Conservation (phyloP, 2,888 invertebrate species). For the Capitulum mitella region DNA sequence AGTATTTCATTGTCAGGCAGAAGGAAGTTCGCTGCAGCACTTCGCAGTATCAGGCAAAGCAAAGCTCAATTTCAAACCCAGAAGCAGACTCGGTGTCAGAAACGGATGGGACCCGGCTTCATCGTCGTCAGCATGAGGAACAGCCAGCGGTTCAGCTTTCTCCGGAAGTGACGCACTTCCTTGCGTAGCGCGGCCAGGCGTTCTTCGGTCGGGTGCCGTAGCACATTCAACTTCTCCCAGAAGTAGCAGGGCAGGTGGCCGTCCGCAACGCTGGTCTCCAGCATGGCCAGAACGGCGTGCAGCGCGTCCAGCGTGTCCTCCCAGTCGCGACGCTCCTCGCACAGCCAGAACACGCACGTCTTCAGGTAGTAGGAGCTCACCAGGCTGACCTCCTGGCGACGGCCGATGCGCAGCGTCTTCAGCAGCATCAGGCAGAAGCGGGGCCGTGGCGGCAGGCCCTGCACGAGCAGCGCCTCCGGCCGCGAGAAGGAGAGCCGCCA, state of each 20-base stretch:
- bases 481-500: not conserved
- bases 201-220: not conserved
- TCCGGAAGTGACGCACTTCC: not conserved
- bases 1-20: too few species aligned
- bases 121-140: not conserved
- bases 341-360: not conserved
- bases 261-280: not conserved
- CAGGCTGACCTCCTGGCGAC: not conserved
- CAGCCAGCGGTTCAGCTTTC: not conserved
- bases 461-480: not conserved
- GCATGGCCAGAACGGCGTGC: not conserved
- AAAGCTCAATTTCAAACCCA: too few species aligned
- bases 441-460: not conserved
- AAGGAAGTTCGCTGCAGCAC: too few species aligned
- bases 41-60: too few species aligned
- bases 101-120: too few species aligned
- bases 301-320: not conserved
- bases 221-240: not conserved
- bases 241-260: not conserved
- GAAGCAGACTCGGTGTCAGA: too few species aligned
- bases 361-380: not conserved
- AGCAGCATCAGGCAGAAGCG: not conserved
- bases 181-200: not conserved
- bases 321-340: not conserved
- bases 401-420: not conserved